Conservation (phyloP, 2,113 vertebrate genomes). For the Acinonyx jubatus region DNA sequence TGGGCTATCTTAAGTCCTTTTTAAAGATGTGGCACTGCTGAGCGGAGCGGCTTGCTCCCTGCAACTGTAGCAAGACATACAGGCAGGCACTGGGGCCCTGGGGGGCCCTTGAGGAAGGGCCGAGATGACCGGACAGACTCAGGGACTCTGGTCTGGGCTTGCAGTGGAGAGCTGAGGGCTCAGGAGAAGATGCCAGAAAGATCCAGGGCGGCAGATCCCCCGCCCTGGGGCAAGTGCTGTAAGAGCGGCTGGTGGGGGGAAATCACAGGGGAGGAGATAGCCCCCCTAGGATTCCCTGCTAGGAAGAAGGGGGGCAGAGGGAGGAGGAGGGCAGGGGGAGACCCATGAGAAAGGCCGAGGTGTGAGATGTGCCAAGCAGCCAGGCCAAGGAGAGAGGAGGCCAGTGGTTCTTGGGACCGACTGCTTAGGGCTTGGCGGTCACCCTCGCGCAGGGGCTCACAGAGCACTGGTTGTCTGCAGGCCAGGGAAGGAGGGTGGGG, state of each 20-base stretch:
- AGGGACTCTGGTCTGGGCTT: no score
- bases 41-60: not conserved
- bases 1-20: not conserved
- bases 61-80: not conserved
- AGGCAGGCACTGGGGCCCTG: not conserved
- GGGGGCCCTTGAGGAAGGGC: not conserved
- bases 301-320: not conserved
- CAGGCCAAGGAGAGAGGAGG: no score
- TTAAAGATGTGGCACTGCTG: not conserved
- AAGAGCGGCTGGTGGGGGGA: not conserved
- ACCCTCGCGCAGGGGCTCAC: fast-evolving
- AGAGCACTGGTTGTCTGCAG: not conserved
- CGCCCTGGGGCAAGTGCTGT: fast-evolving
- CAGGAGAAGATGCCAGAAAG: not conserved
- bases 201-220: not conserved
- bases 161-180: not conserved
- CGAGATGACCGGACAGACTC: not conserved
- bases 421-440: fast-evolving
- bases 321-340: not conserved
- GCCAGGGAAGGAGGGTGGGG: not conserved
- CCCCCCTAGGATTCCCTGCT: not conserved
- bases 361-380: not conserved
- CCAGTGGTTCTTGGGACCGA: fast-evolving
- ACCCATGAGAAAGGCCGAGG: no score
- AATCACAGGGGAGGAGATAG: not conserved